A percentile compares a stretch with the other conserved stretches of the same genome.
phyloP scores from a whole-genome alignment of 2,113 vertebrate genomes.

The Ifrita kowaldi region DNA sequence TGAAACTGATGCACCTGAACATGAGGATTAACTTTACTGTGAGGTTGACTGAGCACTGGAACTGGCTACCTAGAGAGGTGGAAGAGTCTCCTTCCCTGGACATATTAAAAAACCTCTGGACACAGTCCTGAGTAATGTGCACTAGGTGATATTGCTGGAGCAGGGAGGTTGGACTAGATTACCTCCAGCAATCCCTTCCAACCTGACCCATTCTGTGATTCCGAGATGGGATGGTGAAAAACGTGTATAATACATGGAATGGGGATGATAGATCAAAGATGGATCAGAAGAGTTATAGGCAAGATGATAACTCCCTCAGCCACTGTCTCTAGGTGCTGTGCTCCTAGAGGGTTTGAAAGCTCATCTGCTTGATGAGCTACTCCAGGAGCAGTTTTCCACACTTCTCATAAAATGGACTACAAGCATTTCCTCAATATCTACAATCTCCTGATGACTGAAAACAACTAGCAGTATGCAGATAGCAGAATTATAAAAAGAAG shows the following conservation, averaged over 20 bases:
- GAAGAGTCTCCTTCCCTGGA: background rate
- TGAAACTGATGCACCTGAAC: background rate
- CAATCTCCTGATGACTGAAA: background rate
- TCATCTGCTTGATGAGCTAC: background rate
- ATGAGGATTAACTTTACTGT: background rate
- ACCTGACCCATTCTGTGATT: background rate
- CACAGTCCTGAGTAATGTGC: background rate
- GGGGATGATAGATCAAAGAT: background rate
- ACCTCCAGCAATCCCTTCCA: background rate
- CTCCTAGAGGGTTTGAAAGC: background rate
- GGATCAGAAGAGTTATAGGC: background rate
- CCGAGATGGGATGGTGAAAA: background rate
- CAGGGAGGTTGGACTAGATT: background rate
- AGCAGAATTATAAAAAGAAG: background rate
- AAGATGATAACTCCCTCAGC: background rate
- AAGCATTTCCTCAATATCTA: background rate
- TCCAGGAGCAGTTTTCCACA: background rate
- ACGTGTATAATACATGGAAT: fast-evolving
- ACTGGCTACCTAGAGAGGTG: background rate
- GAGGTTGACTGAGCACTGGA: background rate
- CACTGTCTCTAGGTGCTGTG: background rate
- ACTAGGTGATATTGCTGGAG: background rate
- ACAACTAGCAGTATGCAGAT: background rate
- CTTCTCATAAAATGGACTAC: background rate
- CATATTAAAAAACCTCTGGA: background rate